A percentile compares a stretch with the other conserved stretches of the same genome.
These are phyloP conservation scores for Eubasilissa splendida DNA, from an alignment of 2,888 invertebrate genomes.

Conservation along the genomic window DNA sequence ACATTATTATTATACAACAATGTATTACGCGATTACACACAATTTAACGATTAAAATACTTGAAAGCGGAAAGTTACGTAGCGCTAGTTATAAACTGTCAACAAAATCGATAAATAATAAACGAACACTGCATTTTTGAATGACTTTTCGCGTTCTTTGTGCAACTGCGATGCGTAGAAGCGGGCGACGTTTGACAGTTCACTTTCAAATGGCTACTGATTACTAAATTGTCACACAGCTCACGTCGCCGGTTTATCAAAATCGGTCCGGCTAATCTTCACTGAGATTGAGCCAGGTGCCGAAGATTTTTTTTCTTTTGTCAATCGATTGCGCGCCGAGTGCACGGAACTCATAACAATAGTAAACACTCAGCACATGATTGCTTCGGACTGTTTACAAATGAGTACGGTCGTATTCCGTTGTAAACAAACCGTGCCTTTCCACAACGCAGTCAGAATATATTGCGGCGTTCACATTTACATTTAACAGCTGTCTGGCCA, in stretches of 20 bases:
- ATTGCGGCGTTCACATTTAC: not conserved
- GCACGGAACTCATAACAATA: conserved; percentile 37
- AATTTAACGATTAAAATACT: conserved; percentile 1
- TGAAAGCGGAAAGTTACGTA: not conserved
- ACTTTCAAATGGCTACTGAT: conserved; percentile 27
- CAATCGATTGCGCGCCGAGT: conserved; percentile 35
- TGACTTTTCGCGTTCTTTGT: not conserved
- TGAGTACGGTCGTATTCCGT: not conserved
- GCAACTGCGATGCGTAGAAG: conserved; percentile 31
- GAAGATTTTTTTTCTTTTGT: conserved; percentile 58
- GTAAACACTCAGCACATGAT: conserved; percentile 7
- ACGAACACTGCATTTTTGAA: conserved; percentile 1
- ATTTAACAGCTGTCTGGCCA: too few species aligned
- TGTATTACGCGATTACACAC: not conserved
- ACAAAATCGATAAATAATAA: not conserved
- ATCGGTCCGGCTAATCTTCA: conserved; percentile 73
- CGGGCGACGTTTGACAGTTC: conserved; percentile 35
- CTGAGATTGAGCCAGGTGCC: conserved; percentile 73
- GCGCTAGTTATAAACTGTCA: too few species aligned
- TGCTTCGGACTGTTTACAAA: not conserved
- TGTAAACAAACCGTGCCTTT: not conserved
- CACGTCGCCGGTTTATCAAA: conserved; percentile 38
- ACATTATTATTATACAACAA: not conserved
- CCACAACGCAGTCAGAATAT: not conserved
- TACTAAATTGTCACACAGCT: conserved; percentile 12